Base-by-base conservation (phyloP, 2,797 vertebrate genomes). In the Oreortyx pictus region DNA sequence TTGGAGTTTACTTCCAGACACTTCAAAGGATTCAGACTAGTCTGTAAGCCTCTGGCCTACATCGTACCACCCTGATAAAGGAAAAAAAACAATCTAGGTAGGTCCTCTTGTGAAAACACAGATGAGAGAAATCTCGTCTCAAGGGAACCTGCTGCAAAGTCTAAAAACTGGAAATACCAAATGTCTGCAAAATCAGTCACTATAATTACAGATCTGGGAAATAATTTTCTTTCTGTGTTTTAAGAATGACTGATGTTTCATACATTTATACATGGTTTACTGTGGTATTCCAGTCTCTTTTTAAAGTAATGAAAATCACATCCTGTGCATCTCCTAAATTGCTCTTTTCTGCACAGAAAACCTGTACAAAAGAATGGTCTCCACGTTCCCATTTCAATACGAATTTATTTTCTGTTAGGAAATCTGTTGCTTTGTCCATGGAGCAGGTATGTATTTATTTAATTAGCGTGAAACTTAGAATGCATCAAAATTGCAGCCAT, bases 341-440 rank as follows among this genome's bases (percentile, higher is more conserved):
- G 13, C 20, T 79, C 18, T 90, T 0, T 3, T 60, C 82, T 88
- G 41, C 43, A 62, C 16, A 72, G 41, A 56, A 89, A 92, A 84
- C 49, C 29, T 67, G 3, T 65, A 13, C 9, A 54, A 81, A 92
- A 47, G 3, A 35, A 47, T 3, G 13, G 14, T 70, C 7, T 78
- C 12, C 43, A 16, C 73, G 50, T 33, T 57, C 54, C 31, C 20
- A 76, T 35, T 60, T 79, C 20, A 66, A 35, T 81, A 66, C 12
- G 46, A 56, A 49, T 60, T 57, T 94, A 79, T 90, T 95, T 97
- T 85, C 11, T 47, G 31, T 82, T 84, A 71, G 91, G 19, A 66
- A 91, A 67, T 31, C 70, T 47, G 61, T 94, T 66, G 49, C 25
- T 39, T 90, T 44, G 85, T 83, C 47, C 60, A 37, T 73, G 41